Evolutionary conservation across 2,888 invertebrate genomes (phyloP), one percentile per base, ranked within the genome.

Genomic region (Caenorhabditis sp.): DNA sequence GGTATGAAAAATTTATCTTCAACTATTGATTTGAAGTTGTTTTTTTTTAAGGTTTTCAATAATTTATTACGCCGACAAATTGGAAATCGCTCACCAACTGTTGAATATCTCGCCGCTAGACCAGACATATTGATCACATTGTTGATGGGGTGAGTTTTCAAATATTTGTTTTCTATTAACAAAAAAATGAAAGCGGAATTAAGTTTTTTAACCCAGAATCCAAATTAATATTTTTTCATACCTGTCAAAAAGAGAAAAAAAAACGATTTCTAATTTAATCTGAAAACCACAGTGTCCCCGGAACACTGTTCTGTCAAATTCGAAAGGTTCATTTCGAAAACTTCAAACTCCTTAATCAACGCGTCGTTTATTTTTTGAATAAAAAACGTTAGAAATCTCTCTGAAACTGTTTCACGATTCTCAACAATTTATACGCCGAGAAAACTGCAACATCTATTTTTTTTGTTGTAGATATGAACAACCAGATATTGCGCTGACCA

Each of bases 61-160:
- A 99, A 99, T 91, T 94, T 99, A 88, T 91, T 99, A 87, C 92
- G 99, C 88, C 92, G 99, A 88, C 97, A 99, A 91, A 97, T 99
- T 89, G 99, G 97, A 69, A 95, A 96, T 66, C 91, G 97, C 83
- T 95, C 95, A 65, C 99, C 99, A 31, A 97, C 96, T 68, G 85
- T 99, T 65, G 99, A 99, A 90, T 95, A 99, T 89, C 95, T 99
- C 88, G 95, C 95, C 90, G 95, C 95, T 80, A 95, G 95, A 89
- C 95, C 95, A 71, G 96, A 97, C 90, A 96, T 99, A 89, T 91
- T 99, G 55, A 65, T 81, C 54, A 75, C 73, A 8, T 81, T 86
- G 43, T 70, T 84, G 50, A 57, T 81, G 54, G 86, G 86, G 85
- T 85, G 24, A 27, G 77, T 5, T 27, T 10, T 59, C 1, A 5